Evolutionary conservation across 2,888 invertebrate species (phyloP).

Genomic region (Agriopis marginaria): DNA sequence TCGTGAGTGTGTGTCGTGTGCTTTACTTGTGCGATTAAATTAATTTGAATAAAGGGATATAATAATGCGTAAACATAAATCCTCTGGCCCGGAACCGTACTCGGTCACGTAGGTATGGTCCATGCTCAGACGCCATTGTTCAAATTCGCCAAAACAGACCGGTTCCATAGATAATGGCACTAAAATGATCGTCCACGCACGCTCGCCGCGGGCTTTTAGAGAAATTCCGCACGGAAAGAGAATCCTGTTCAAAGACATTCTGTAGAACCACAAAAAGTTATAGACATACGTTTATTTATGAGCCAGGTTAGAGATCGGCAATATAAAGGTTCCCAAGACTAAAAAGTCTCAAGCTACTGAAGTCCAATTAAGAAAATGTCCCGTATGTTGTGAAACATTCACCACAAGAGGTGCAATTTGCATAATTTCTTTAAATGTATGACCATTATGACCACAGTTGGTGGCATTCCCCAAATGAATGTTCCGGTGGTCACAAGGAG

Average conservation of each 20-base stretch:
- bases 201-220: conserved; percentile 55
- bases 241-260: conserved; percentile 41
- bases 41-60: conserved; percentile 5
- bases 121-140: conserved; percentile 68
- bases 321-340: conserved; percentile 23
- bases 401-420: conserved; percentile 26
- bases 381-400: conserved; percentile 23
- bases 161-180: conserved; percentile 78
- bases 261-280: conserved; percentile 22
- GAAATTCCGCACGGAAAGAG: conserved; percentile 58
- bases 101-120: conserved; percentile 39
- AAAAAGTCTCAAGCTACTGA: conserved; percentile 33
- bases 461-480: conserved; percentile 56
- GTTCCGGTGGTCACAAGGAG: conserved; percentile 48
- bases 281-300: conserved; percentile 23
- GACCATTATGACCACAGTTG: conserved; percentile 50
- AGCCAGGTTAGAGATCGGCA: conserved; percentile 13
- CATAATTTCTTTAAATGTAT: conserved; percentile 49
- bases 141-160: conserved; percentile 79
- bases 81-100: conserved; percentile 27
- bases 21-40: neutral
- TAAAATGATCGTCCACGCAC: conserved; percentile 65
- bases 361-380: conserved; percentile 41
- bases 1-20: neutral
- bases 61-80: conserved; percentile 20